phyloP scores from a whole-genome alignment of 2,888 invertebrate species.

The Melieria omissa region DNA sequence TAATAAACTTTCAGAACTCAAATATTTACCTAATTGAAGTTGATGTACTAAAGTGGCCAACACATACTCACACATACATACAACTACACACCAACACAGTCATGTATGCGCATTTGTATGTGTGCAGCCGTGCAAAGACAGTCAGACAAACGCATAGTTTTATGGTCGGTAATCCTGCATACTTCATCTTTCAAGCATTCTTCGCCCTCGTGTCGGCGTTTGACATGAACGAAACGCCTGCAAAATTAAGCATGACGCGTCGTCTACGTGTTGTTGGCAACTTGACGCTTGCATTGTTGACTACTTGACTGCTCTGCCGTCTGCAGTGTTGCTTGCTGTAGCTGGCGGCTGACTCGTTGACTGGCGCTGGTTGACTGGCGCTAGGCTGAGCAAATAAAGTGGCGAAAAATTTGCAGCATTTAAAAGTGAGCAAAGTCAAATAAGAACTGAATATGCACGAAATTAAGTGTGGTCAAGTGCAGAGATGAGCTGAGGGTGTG shows the following conservation, averaged over 20 bases:
- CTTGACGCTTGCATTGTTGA: slow-evolving; percentile 11
- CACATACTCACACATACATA: slow-evolving; percentile 5
- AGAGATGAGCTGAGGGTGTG: no score
- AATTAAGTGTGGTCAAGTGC: no score
- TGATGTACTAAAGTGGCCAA: slow-evolving; percentile 28
- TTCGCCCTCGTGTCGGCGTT: no score
- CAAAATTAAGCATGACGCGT: no score
- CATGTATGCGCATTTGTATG: background rate
- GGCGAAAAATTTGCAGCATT: slow-evolving; percentile 4
- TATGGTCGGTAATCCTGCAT: background rate
- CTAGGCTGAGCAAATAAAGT: slow-evolving; percentile 13
- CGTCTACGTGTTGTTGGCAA: background rate
- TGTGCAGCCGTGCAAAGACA: background rate
- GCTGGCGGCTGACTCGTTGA: no score
- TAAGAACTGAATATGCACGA: background rate
- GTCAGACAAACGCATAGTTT: background rate
- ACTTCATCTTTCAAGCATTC: background rate
- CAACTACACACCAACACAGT: background rate
- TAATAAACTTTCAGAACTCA: slow-evolving; percentile 39
- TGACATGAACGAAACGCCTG: no score
- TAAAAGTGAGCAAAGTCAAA: slow-evolving; percentile 21
- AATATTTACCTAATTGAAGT: slow-evolving; percentile 43
- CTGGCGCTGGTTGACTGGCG: no score
- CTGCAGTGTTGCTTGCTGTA: background rate
- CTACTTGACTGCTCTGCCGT: background rate